Evolutionary conservation across 2,888 invertebrate species (phyloP).

Genomic region (Anagyrus pseudococci): DNA sequence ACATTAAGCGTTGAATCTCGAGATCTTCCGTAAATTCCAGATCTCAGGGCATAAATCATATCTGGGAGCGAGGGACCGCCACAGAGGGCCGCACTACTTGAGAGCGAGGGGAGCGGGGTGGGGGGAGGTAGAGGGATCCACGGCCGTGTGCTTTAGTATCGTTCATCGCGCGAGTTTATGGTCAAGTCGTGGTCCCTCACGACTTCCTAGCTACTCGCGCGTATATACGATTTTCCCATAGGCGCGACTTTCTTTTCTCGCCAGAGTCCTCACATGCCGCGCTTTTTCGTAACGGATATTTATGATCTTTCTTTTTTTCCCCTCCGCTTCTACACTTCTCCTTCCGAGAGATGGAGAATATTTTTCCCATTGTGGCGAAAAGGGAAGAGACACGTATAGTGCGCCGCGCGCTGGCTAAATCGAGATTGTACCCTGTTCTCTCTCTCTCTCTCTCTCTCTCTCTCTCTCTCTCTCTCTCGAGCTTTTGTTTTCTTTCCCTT

Average conservation of each 20-base stretch:
- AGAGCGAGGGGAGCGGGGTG: neutral
- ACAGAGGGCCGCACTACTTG: too few relatives aligned
- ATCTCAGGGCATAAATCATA: neutral
- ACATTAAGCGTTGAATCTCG: neutral
- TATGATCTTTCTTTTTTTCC: conserved; percentile 12
- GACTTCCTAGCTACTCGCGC: conserved; percentile 18
- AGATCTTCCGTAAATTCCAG: neutral
- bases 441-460: too few relatives aligned
- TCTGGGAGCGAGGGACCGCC: conserved; percentile 17
- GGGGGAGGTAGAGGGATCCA: neutral
- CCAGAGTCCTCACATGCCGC: too few relatives aligned
- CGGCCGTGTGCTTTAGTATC: conserved; percentile 41
- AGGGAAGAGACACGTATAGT: too few relatives aligned
- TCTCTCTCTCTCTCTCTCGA: too few relatives aligned
- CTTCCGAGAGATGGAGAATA: too few relatives aligned
- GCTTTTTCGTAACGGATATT: conserved; percentile 27
- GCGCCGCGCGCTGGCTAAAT: too few relatives aligned
- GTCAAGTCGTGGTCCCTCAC: conserved; percentile 24
- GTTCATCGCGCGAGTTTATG: conserved; percentile 52
- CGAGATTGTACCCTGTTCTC: too few relatives aligned
- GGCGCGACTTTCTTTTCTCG: conserved; percentile 34
- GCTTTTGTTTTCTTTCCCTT: too few relatives aligned
- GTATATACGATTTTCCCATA: conserved; percentile 36
- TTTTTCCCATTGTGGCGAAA: too few relatives aligned
- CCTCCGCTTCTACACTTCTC: too few relatives aligned